phyloP scores from a whole-genome alignment of 2,113 vertebrate species.

The Lathamus discolor region DNA sequence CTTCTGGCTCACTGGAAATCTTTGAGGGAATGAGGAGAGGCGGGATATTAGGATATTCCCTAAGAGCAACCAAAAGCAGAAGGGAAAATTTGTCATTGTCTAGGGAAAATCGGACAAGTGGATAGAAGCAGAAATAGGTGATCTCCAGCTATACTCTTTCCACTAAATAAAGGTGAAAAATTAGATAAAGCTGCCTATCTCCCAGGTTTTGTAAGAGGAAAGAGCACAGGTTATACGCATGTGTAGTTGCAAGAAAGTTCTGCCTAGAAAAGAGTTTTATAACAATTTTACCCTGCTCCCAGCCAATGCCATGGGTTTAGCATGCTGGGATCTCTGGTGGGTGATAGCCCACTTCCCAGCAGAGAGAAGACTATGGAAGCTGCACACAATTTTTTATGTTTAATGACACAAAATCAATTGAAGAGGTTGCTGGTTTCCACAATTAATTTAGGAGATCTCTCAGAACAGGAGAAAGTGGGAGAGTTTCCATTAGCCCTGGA shows the following conservation, averaged over 20 bases:
- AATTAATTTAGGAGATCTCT: slow-evolving; percentile 20
- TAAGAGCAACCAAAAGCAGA: background rate
- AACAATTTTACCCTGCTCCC: background rate
- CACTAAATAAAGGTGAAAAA: background rate
- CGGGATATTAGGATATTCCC: background rate
- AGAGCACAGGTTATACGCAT: background rate
- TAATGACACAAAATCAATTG: slow-evolving; percentile 43
- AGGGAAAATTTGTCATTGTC: background rate
- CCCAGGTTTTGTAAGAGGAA: background rate
- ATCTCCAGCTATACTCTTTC: background rate
- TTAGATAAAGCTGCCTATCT: background rate
- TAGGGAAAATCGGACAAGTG: background rate
- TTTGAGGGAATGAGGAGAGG: background rate
- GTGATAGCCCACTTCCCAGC: background rate
- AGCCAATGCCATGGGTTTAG: background rate
- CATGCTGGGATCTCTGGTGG: background rate
- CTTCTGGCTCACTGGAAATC: background rate
- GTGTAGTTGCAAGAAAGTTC: background rate
- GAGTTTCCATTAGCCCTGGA: slow-evolving; percentile 46
- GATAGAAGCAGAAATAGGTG: background rate
- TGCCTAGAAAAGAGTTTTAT: background rate
- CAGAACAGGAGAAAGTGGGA: background rate
- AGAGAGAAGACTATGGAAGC: background rate
- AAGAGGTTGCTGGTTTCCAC: slow-evolving; percentile 4
- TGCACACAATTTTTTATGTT: background rate